A percentile compares a stretch with the other conserved stretches of the same genome.
Evolutionary conservation across 2,797 vertebrate genomes (phyloP).

Genomic region (Saxicola maurus): DNA sequence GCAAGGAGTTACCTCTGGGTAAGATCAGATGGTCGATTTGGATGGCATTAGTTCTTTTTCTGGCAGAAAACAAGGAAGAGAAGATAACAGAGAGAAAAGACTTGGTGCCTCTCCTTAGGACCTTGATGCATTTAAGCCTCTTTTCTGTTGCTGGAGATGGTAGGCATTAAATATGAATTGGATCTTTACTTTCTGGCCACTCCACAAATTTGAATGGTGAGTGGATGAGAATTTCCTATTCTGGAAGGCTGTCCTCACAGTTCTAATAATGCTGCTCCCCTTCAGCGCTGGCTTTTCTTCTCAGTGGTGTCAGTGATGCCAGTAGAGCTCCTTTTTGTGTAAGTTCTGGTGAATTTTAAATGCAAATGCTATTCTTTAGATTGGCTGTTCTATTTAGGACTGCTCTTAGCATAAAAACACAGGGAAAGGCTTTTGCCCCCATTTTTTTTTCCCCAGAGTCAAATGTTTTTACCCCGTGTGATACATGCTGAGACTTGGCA

Average conservation of each 20-base stretch:
- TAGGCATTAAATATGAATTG: neutral
- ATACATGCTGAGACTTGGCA: neutral
- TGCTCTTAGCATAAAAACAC: neutral
- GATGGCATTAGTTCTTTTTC: neutral
- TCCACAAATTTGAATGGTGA: neutral
- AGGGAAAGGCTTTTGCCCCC: neutral
- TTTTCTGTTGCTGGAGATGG: neutral
- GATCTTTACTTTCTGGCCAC: neutral
- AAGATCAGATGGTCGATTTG: neutral
- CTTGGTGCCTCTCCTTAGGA: neutral
- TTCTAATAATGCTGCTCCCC: neutral
- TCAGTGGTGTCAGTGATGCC: neutral
- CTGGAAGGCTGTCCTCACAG: neutral
- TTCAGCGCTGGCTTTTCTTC: neutral
- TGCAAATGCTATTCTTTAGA: neutral
- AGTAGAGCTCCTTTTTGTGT: neutral
- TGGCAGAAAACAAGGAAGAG: neutral
- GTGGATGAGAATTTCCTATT: neutral
- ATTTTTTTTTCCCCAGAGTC: neutral
- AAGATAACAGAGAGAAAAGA: neutral
- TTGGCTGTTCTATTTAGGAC: neutral
- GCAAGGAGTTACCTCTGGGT: neutral
- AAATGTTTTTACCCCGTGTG: neutral
- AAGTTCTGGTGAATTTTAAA: neutral
- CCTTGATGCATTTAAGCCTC: neutral